Evolutionary conservation across 2,797 vertebrate species (phyloP).

Genomic region (Monodelphis domestica): DNA sequence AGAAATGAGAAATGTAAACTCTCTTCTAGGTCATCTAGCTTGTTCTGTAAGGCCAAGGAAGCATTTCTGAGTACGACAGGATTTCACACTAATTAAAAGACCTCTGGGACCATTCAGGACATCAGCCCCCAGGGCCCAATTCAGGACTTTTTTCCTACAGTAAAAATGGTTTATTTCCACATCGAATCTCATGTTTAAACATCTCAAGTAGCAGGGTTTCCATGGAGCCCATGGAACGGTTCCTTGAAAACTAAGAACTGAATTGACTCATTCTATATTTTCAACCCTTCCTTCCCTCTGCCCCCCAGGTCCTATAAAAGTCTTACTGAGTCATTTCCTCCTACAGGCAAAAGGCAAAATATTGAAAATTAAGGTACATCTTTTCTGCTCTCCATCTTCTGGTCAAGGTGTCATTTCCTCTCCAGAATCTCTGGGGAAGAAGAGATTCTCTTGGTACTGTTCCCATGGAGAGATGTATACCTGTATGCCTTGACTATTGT

Average conservation of each 20-base stretch:
- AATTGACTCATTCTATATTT: slow-evolving; percentile 54
- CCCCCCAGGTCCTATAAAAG: slow-evolving; percentile 38
- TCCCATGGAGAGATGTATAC: slow-evolving; percentile 31
- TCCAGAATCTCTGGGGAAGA: slow-evolving; percentile 45
- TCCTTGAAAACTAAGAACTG: slow-evolving; percentile 44
- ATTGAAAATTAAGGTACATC: neutral
- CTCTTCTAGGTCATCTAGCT: neutral
- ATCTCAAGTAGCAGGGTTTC: slow-evolving; percentile 43
- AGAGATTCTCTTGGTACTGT: slow-evolving; percentile 2
- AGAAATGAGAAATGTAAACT: neutral
- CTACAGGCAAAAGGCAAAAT: slow-evolving; percentile 11
- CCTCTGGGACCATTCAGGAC: slow-evolving; percentile 36
- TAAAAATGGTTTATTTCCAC: slow-evolving; percentile 39
- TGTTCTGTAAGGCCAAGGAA: neutral
- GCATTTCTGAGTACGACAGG: neutral
- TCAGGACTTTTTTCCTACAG: slow-evolving; percentile 25
- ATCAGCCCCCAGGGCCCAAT: slow-evolving; percentile 28
- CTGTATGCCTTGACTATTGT: neutral
- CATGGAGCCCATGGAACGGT: slow-evolving; percentile 41
- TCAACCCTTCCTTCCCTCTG: neutral
- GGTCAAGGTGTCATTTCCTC: slow-evolving; percentile 29
- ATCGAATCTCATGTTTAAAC: slow-evolving; percentile 45
- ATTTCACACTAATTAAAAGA: slow-evolving; percentile 48
- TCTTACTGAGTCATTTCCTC: slow-evolving; percentile 47
- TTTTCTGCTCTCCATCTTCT: slow-evolving; percentile 16